phyloP scores from a whole-genome alignment of 2,888 invertebrate species.

The Lypha dubia region DNA sequence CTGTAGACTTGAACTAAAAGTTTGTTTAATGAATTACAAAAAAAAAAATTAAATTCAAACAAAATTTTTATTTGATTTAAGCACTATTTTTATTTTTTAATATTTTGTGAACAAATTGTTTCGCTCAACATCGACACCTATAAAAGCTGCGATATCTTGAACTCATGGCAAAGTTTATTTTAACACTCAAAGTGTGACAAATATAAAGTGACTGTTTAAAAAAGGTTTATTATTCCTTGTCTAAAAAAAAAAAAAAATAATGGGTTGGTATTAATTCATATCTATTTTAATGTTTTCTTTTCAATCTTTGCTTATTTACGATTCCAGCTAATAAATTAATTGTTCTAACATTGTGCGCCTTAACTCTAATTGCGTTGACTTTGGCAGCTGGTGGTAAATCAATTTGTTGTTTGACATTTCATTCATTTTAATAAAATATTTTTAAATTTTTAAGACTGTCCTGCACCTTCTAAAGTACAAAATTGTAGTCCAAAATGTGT shows the following conservation, averaged over 20 bases:
- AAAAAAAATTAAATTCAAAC: no score
- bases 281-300: conserved; percentile 9
- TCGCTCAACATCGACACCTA: no score
- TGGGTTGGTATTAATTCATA: conserved; percentile 56
- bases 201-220: conserved; percentile 19
- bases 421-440: conserved; percentile 23
- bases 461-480: conserved; percentile 86
- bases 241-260: no score
- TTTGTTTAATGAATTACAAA: no score
- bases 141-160: no score
- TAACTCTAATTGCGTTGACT: conserved; percentile 69
- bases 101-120: no score
- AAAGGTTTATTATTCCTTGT: no score
- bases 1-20: no score
- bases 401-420: neutral
- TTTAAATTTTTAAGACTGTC: conserved; percentile 85
- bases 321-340: conserved; percentile 69
- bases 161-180: no score
- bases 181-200: conserved; percentile 58
- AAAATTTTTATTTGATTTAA: no score
- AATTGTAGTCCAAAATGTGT: conserved; percentile 88
- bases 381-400: conserved; percentile 77
- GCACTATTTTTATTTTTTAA: no score
- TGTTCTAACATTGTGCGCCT: conserved; percentile 72
- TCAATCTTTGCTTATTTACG: conserved; percentile 1